Percentiles rank a stretch among this genome's conserved stretches.
phyloP scores from a whole-genome alignment of 2,888 invertebrate genomes.

The Microplitis deprimator region DNA sequence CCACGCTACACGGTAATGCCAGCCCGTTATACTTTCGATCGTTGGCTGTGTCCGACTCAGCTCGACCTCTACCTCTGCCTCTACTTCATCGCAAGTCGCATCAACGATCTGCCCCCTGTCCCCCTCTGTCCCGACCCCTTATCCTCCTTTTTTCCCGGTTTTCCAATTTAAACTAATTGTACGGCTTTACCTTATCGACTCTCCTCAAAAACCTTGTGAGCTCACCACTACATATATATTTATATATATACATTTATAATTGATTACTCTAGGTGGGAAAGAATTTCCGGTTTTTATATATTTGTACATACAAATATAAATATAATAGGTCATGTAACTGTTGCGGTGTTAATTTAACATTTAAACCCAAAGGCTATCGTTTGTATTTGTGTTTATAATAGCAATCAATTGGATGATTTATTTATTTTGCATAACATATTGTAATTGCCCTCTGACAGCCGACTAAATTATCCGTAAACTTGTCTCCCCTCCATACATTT shows the following conservation, averaged over 20 bases:
- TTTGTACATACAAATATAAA: no score
- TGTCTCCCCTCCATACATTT: background rate
- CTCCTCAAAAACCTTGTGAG: no score
- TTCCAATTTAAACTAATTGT: background rate
- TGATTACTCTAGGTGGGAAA: no score
- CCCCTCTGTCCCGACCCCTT: background rate
- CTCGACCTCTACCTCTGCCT: constrained; percentile 36
- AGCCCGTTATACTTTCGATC: constrained; percentile 52
- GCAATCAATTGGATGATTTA: background rate
- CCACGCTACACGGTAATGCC: constrained; percentile 47
- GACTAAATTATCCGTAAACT: background rate
- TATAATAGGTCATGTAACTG: no score
- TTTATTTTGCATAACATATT: background rate
- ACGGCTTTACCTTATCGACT: background rate
- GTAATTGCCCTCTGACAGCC: background rate
- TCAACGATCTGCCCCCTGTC: constrained; percentile 16
- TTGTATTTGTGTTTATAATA: background rate
- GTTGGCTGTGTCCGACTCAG: constrained; percentile 15
- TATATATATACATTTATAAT: no score
- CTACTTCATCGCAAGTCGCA: constrained; percentile 39
- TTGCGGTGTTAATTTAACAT: no score
- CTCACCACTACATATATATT: no score
- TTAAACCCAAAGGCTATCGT: no score
- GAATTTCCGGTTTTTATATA: no score
- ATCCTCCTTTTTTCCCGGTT: background rate